A percentile compares a stretch with the other conserved stretches of the same genome.
phyloP scores from a whole-genome alignment of 2,113 vertebrate genomes.

The Chunga burmeisteri region DNA sequence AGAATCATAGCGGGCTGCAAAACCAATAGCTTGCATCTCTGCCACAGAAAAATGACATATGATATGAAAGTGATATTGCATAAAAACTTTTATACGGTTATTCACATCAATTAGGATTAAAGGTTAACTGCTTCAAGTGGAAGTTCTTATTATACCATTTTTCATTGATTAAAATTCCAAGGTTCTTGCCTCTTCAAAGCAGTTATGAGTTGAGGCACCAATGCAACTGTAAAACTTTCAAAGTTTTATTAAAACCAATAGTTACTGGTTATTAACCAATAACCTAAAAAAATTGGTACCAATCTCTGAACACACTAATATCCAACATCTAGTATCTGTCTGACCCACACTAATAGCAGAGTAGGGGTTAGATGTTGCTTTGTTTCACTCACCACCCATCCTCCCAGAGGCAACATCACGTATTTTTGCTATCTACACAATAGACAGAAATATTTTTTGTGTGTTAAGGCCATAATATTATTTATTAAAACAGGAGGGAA shows the following conservation, averaged over 20 bases:
- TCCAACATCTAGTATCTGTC: neutral
- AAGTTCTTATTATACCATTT: neutral
- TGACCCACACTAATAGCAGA: neutral
- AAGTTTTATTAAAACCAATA: neutral
- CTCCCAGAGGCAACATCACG: neutral
- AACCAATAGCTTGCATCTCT: neutral
- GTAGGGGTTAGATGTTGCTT: neutral
- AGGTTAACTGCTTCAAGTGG: neutral
- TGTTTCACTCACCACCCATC: neutral
- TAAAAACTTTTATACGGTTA: neutral
- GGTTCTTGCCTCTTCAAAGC: neutral
- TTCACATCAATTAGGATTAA: neutral
- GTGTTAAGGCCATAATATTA: neutral
- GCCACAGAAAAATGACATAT: neutral
- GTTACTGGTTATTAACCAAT: neutral
- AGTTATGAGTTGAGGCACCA: neutral
- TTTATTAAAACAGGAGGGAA: neutral
- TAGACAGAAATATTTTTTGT: neutral
- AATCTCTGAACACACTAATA: neutral
- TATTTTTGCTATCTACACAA: neutral
- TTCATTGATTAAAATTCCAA: neutral
- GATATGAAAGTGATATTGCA: neutral
- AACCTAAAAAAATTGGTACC: neutral
- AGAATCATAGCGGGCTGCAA: neutral
- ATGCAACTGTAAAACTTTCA: neutral